These are phyloP conservation scores for Phorcus lineatus DNA, from an alignment of 2,888 invertebrate species.

Conservation along the genomic window DNA sequence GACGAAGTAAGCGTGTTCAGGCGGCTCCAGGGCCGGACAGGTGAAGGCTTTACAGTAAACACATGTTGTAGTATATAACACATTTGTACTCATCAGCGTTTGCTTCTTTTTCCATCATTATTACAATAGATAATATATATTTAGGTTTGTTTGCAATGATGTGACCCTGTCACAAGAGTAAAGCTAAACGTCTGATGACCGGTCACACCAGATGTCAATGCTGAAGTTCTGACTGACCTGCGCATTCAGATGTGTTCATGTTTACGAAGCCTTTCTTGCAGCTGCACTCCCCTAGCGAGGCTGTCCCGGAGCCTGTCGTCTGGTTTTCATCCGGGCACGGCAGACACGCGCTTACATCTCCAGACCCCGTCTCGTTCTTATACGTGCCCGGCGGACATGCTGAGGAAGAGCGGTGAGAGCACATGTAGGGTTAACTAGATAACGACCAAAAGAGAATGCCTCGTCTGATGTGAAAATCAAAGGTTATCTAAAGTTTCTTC, in stretches of 20 bases:
- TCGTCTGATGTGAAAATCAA: too few relatives aligned
- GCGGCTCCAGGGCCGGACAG: conserved; percentile 80
- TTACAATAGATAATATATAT: too few relatives aligned
- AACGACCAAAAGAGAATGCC: too few relatives aligned
- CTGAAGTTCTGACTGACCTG: conserved; percentile 76
- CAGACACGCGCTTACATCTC: conserved; percentile 77
- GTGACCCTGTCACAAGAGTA: too few relatives aligned
- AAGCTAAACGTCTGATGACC: too few relatives aligned
- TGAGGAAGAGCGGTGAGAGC: conserved; percentile 60
- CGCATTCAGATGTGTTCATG: conserved; percentile 77
- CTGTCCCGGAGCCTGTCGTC: conserved; percentile 79
- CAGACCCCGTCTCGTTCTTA: conserved; percentile 76
- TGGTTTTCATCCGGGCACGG: conserved; percentile 83
- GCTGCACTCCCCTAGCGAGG: conserved; percentile 79
- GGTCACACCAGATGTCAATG: too few relatives aligned
- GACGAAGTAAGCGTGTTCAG: conserved; percentile 83
- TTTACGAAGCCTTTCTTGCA: conserved; percentile 81
- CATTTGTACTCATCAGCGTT: too few relatives aligned
- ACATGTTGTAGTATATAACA: too few relatives aligned
- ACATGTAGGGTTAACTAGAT: too few relatives aligned
- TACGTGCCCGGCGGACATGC: conserved; percentile 83
- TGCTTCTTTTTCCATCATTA: too few relatives aligned
- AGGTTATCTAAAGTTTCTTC: too few relatives aligned
- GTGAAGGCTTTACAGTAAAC: conserved; percentile 47
- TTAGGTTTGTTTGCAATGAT: too few relatives aligned